phyloP scores from a whole-genome alignment of 2,888 invertebrate species.

The Pollenia amentaria region DNA sequence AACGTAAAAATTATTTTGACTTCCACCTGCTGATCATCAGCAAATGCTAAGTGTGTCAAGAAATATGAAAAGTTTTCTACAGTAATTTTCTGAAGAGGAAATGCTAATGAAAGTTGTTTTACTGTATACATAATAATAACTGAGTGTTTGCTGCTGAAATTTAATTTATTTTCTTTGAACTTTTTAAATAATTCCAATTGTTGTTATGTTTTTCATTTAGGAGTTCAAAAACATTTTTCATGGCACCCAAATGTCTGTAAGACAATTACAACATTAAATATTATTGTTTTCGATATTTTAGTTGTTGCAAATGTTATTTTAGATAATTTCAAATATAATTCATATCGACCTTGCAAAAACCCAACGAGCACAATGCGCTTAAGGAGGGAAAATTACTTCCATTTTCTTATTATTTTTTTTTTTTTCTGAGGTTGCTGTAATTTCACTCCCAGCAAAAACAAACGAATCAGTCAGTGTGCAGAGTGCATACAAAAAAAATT shows the following conservation, averaged over 20 bases:
- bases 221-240: background rate
- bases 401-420: constrained; percentile 21
- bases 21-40: background rate
- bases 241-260: background rate
- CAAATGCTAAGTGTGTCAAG: constrained; percentile 5
- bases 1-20: background rate
- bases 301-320: constrained; percentile 10
- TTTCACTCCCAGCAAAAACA: constrained; percentile 57
- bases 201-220: background rate
- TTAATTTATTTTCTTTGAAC: background rate
- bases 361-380: constrained; percentile 39
- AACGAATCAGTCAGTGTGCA: constrained; percentile 5
- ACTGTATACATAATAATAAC: background rate
- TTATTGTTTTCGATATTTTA: background rate
- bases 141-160: background rate
- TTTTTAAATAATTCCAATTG: background rate
- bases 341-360: constrained; percentile 51
- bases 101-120: background rate
- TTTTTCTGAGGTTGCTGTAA: constrained; percentile 18
- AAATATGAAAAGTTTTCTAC: constrained; percentile 1
- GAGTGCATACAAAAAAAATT: constrained; percentile 12
- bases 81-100: constrained; percentile 5
- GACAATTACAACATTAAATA: constrained; percentile 36
- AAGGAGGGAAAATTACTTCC: constrained; percentile 46
- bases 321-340: constrained; percentile 30